phyloP scores from a whole-genome alignment of 2,888 invertebrate genomes.

The Drosophila subquinaria region DNA sequence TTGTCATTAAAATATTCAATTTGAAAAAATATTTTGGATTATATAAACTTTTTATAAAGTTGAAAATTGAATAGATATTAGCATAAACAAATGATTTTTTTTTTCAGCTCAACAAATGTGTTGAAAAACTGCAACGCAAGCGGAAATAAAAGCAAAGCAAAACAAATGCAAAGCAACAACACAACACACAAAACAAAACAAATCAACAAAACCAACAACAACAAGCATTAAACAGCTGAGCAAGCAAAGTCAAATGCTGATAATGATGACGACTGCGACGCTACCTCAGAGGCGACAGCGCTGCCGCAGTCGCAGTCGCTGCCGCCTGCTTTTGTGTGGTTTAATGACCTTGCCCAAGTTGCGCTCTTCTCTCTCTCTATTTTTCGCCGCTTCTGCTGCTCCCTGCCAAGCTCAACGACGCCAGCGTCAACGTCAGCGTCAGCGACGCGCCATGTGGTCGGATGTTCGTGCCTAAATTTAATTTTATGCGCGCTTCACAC shows the following conservation, averaged over 20 bases:
- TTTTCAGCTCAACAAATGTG: slow-evolving; percentile 50
- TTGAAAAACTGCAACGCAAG: slow-evolving; percentile 72
- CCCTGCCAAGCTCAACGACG: slow-evolving; percentile 64
- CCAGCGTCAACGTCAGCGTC: slow-evolving; percentile 31
- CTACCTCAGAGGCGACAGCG: slow-evolving; percentile 10
- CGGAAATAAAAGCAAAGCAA: slow-evolving; percentile 69
- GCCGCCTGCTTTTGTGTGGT: slow-evolving; percentile 66
- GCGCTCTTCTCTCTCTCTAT: slow-evolving; percentile 27
- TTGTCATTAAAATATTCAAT: no score
- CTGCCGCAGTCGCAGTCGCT: slow-evolving; percentile 39
- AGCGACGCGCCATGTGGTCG: slow-evolving; percentile 64
- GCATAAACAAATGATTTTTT: no score
- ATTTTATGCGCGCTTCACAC: slow-evolving; percentile 75
- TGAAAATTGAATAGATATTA: no score
- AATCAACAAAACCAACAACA: slow-evolving; percentile 18
- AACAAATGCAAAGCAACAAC: slow-evolving; percentile 50
- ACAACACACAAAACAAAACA: not conserved
- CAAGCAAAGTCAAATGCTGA: slow-evolving; percentile 47
- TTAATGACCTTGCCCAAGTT: slow-evolving; percentile 82
- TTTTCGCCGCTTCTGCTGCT: slow-evolving; percentile 32
- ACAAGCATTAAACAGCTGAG: slow-evolving; percentile 57
- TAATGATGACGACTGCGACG: slow-evolving; percentile 46
- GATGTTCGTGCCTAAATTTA: slow-evolving; percentile 76
- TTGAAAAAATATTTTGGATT: no score
- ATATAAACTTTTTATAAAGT: not conserved